Evolutionary conservation across 2,888 invertebrate genomes (phyloP).

Genomic region (Dasysyrphus albostriatus): DNA sequence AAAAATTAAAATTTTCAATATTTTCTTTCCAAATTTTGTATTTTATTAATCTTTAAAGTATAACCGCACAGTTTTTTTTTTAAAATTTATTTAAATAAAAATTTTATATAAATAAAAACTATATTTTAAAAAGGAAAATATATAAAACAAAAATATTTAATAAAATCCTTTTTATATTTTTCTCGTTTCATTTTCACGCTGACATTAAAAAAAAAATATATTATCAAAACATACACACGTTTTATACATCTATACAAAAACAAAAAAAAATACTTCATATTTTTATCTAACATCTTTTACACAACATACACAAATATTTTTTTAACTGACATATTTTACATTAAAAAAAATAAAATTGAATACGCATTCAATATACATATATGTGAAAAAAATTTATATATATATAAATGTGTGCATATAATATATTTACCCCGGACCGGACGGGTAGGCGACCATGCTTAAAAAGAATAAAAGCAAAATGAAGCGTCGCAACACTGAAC

Average conservation of each 20-base stretch:
- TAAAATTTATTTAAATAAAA: slow-evolving; percentile 15
- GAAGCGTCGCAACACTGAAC: slow-evolving; percentile 97
- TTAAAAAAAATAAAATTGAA: slow-evolving; percentile 41
- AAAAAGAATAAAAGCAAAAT: slow-evolving; percentile 99
- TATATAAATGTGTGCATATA: not conserved
- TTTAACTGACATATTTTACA: slow-evolving; percentile 33
- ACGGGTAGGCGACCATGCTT: slow-evolving; percentile 97
- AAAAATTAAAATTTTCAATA: slow-evolving; percentile 3
- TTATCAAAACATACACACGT: slow-evolving; percentile 21
- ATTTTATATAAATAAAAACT: slow-evolving; percentile 6
- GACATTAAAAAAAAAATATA: slow-evolving; percentile 49
- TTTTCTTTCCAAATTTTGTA: slow-evolving; percentile 7
- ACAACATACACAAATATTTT: slow-evolving; percentile 61
- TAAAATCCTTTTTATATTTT: slow-evolving; percentile 49
- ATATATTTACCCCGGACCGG: slow-evolving; percentile 79
- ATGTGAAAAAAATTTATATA: slow-evolving; percentile 30
- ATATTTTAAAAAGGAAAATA: slow-evolving; percentile 25
- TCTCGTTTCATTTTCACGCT: slow-evolving; percentile 69
- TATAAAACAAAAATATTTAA: slow-evolving; percentile 31
- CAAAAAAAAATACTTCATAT: slow-evolving; percentile 30
- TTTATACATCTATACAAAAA: slow-evolving; percentile 46
- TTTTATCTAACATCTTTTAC: slow-evolving; percentile 43
- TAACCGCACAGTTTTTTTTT: slow-evolving; percentile 27
- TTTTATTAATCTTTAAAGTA: not conserved
- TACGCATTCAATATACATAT: slow-evolving; percentile 17